These are phyloP conservation scores for Peromyscus attwateri DNA, from an alignment of 2,797 vertebrate species.

Conservation along the genomic window DNA sequence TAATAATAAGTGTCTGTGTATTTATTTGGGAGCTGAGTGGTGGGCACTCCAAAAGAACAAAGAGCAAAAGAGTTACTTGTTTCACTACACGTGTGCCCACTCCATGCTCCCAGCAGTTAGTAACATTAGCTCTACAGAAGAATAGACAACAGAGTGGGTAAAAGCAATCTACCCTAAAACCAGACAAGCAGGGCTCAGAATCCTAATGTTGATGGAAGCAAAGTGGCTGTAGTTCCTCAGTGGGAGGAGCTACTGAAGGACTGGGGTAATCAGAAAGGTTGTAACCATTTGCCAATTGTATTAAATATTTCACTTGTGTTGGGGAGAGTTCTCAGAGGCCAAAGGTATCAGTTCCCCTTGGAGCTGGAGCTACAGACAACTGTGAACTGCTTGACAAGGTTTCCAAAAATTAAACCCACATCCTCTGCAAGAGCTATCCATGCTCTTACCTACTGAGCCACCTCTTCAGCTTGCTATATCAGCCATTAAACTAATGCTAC, in stretches of 20 bases:
- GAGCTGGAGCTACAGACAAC: background rate
- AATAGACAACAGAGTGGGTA: background rate
- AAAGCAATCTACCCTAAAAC: background rate
- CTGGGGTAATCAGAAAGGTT: background rate
- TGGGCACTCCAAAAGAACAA: too few relatives aligned
- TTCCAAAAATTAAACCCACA: background rate
- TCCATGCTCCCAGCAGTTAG: background rate
- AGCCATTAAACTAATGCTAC: slow-evolving; percentile 29
- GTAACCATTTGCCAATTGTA: background rate
- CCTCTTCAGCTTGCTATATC: background rate
- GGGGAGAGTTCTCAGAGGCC: background rate
- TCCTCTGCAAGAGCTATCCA: background rate
- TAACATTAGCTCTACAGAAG: background rate
- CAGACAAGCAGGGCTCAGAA: background rate
- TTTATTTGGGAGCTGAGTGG: too few relatives aligned
- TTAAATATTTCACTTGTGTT: background rate
- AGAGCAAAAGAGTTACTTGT: background rate
- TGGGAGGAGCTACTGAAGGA: background rate
- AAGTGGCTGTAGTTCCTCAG: background rate
- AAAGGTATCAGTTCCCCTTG: background rate
- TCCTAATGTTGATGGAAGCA: background rate
- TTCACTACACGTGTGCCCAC: background rate
- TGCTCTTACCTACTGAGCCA: too few relatives aligned
- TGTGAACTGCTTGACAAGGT: background rate
- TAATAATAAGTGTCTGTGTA: too few relatives aligned